Evolutionary conservation across 2,888 invertebrate species (phyloP), one percentile per base, ranked within the genome.

Genomic region (Syrista parreyssii): DNA sequence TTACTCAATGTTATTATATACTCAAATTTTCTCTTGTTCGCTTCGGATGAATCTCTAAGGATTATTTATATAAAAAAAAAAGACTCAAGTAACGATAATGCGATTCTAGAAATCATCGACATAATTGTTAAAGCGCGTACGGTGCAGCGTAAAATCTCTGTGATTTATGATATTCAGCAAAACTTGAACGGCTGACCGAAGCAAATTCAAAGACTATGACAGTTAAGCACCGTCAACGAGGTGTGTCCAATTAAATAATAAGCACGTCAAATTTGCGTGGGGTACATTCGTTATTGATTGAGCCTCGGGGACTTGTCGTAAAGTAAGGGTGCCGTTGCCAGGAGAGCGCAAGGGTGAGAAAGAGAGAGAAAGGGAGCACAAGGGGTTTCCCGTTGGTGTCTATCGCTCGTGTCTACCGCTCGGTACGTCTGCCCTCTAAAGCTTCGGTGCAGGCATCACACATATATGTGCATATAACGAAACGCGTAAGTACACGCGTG

Each of bases 371-470:
- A 82, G 86, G 84, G 86, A 82, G 80, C 80, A 82, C 82, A 80
- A 86, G 87, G 85, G 84, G 74, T 34, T 82, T 86, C 86, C 83
- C 85, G 84, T 85, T 88, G 88, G 88, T 88, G 87, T 85, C 86
- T 87, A 85, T 88, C 86, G 85, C 82, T n/a, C n/a, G n/a, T 88
- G 87, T 85, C 86, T 87, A 85, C 87, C 86, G 85, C 82, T 83
- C 84, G 83, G 84, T 85, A 83, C 83, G 84, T 85, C 86, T 82
- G 86, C 86, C 86, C 86, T 86, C 86, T 85, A 55, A 15, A 23
- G 55, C 23, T 23, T 55, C 23, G 23, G 23, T 55, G 23, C 55
- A 36, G 36, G 36, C 36, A 15, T 36, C 15, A 15, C 4, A 36
- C 12, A 36, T 4, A 12, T 12, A 15, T 36, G 4, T 15, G 4